Conservation (phyloP, 1,140 invertebrate species). For the Zaprionus nigranus region DNA sequence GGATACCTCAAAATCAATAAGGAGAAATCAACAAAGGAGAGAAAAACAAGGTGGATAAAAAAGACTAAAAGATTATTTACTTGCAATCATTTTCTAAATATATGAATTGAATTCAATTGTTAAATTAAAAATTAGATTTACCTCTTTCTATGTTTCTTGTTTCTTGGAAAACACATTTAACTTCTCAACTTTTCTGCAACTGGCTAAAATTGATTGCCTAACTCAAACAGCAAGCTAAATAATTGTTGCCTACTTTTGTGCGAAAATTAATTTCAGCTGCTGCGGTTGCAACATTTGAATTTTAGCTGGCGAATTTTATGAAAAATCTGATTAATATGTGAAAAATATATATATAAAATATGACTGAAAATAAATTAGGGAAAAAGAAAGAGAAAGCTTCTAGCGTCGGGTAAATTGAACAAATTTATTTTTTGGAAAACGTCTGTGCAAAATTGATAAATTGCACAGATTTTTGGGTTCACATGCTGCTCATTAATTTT, state of each 20-base stretch:
- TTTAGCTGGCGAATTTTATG: too few relatives aligned
- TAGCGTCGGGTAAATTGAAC: not conserved
- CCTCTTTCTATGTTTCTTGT: not conserved
- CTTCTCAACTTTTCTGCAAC: not conserved
- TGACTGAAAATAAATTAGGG: not conserved
- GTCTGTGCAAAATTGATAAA: slow-evolving; percentile 21
- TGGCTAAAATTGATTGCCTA: slow-evolving; percentile 9
- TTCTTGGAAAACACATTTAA: too few relatives aligned
- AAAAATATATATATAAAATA: not conserved
- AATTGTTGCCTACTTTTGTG: slow-evolving; percentile 26
- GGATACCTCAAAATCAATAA: not conserved
- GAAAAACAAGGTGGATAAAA: not conserved
- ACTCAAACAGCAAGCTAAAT: not conserved
- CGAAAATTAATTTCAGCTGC: slow-evolving; percentile 8
- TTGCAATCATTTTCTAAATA: not conserved
- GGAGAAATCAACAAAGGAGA: not conserved
- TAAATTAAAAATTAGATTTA: not conserved
- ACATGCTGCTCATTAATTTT: slow-evolving; percentile 24
- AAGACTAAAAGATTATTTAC: not conserved
- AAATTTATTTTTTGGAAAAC: not conserved
- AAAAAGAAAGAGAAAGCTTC: not conserved
- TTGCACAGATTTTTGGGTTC: slow-evolving; percentile 18
- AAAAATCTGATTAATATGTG: too few relatives aligned
- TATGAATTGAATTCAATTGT: not conserved
- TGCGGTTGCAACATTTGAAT: not conserved